These are phyloP conservation scores for Schizothorax lantsangensis DNA, from an alignment of 2,797 vertebrate species.

Conservation along the genomic window DNA sequence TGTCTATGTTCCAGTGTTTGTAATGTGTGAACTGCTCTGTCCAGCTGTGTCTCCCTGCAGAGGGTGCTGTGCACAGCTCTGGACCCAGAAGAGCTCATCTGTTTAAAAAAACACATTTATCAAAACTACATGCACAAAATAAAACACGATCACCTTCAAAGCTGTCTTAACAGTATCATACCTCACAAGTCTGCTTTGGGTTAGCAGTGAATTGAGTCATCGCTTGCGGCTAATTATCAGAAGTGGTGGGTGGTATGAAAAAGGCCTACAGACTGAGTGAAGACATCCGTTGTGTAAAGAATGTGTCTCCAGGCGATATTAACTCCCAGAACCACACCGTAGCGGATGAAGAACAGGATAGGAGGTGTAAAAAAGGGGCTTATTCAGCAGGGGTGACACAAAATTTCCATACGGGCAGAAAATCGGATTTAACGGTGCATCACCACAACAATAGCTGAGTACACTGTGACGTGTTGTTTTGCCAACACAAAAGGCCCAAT, in stretches of 20 bases:
- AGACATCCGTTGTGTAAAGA: slow-evolving; percentile 55
- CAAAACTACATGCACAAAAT: slow-evolving; percentile 51
- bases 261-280: slow-evolving; percentile 52
- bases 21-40: slow-evolving; percentile 1
- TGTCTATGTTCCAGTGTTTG: background rate
- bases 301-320: slow-evolving; percentile 67
- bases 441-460: slow-evolving; percentile 79
- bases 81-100: slow-evolving; percentile 27
- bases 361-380: slow-evolving; percentile 71
- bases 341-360: slow-evolving; percentile 61
- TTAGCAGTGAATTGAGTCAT: slow-evolving; percentile 70
- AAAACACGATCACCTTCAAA: slow-evolving; percentile 52
- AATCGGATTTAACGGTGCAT: slow-evolving; percentile 86
- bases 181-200: slow-evolving; percentile 66
- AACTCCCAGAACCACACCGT: slow-evolving; percentile 66
- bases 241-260: slow-evolving; percentile 68
- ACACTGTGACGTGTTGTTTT: slow-evolving; percentile 57
- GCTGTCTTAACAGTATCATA: slow-evolving; percentile 40
- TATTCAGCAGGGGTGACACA: slow-evolving; percentile 72
- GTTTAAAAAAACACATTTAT: slow-evolving; percentile 42
- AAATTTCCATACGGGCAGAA: slow-evolving; percentile 83
- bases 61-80: slow-evolving; percentile 49
- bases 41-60: slow-evolving; percentile 44
- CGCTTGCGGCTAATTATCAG: slow-evolving; percentile 74
- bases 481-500: slow-evolving; percentile 52